Evolutionary conservation across 1,140 invertebrate genomes (phyloP), one percentile per base, ranked within the genome.

Genomic region (Panagrolaimus sp.): DNA sequence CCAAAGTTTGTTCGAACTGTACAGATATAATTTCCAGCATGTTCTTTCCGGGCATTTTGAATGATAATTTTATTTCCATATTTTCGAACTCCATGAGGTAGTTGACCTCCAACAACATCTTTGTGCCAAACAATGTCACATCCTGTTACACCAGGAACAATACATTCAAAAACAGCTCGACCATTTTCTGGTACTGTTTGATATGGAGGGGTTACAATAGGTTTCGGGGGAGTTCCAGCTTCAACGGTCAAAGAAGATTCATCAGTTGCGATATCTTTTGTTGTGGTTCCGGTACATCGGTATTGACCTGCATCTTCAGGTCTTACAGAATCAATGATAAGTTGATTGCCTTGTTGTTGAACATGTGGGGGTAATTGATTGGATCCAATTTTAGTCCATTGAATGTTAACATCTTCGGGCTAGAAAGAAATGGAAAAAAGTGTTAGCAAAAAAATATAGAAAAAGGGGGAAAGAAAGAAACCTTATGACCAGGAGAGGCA

Each of bases 101-200:
- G 71, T 43, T 77, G 75, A 44, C 79, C 78, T 55, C 77, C 76
- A 32, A 83, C 45, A 9, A 76, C 67, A 28, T 83, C 71, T 28
- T 78, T 82, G 48, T 83, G 81, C 82, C 82, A 82, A 12, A 74
- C 73, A 48, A 82, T 81, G 47, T 82, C 82, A 64, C 79, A 81
- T 52, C 81, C 78, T 21, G 81, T 77, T 43, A 78, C 78, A 32
- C 80, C 77, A 43, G 79, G 77, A 2, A 80, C 79, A 48, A 80
- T 64, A 67, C 80, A 82, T 4, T 77, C 71, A 69, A 82, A 83
- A 10, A 74, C 70, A 26, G 82, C 80, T 26, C 77, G 69, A 43
- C 78, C 81, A 48, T 79, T 67, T 67, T 83, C 78, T 45, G 74
- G 71, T 7, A 82, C 80, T 10, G 66, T 69, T 47, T 78, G 77